These are phyloP conservation scores for Climacteris rufus DNA, from an alignment of 2,113 vertebrate species.

Conservation along the genomic window DNA sequence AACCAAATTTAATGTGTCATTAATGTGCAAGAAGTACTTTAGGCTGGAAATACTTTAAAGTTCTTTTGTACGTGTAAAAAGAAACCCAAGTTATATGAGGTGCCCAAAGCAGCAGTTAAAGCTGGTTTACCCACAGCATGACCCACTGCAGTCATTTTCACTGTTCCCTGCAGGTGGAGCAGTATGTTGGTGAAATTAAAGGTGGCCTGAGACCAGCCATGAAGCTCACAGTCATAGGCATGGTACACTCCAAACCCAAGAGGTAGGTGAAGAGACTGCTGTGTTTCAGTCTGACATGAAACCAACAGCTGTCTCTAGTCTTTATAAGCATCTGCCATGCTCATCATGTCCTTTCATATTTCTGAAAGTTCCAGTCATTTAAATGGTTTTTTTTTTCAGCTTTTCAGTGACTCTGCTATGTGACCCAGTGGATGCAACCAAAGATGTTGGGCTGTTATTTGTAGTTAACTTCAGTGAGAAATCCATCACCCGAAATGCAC, in stretches of 20 bases:
- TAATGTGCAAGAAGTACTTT: background rate
- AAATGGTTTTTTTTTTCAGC: slow-evolving; percentile 49
- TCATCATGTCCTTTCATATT: background rate
- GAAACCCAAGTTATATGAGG: background rate
- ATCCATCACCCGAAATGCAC: slow-evolving; percentile 81
- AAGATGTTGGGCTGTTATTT: slow-evolving; percentile 81
- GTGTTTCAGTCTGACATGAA: background rate
- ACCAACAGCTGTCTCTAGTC: background rate
- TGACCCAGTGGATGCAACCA: slow-evolving; percentile 69
- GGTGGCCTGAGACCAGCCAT: slow-evolving; percentile 70
- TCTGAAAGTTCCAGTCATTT: background rate
- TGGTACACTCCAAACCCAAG: slow-evolving; percentile 60
- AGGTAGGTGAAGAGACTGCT: slow-evolving; percentile 43
- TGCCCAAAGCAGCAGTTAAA: background rate
- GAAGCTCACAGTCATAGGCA: slow-evolving; percentile 68
- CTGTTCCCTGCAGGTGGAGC: slow-evolving; percentile 50
- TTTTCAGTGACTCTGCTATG: slow-evolving; percentile 82
- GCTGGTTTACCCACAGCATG: background rate
- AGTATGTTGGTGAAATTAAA: slow-evolving; percentile 70
- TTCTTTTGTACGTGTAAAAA: background rate
- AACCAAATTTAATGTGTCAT: background rate
- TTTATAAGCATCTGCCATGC: background rate
- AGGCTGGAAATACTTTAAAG: background rate
- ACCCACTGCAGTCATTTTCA: background rate
- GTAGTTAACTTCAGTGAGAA: slow-evolving; percentile 83